Evolutionary conservation across 2,797 vertebrate species (phyloP).

Genomic region (Eleutherodactylus coqui): DNA sequence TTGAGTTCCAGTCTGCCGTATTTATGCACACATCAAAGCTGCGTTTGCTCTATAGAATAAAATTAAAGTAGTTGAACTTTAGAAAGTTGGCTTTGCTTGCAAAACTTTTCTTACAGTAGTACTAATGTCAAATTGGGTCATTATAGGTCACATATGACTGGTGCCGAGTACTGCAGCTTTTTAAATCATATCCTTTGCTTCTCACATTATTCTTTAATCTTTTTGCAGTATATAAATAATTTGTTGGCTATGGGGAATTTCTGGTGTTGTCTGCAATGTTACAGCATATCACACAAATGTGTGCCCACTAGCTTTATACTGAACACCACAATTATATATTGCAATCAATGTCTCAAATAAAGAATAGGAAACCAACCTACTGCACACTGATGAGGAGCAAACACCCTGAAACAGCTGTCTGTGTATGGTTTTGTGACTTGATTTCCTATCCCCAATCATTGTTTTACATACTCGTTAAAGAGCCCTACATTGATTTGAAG

Average conservation of each 20-base stretch:
- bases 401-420: no score
- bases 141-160: background rate
- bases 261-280: no score
- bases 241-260: background rate
- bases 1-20: background rate
- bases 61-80: background rate
- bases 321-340: no score
- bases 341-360: no score
- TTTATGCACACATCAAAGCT: background rate
- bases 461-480: no score
- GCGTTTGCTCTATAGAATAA: background rate
- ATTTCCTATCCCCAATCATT: no score
- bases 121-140: background rate
- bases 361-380: no score
- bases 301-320: no score
- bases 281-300: no score
- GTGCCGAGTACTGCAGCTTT: background rate
- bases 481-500: no score
- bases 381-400: no score
- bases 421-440: no score
- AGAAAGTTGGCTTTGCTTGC: background rate
- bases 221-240: background rate
- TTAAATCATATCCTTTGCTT: background rate
- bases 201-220: background rate
- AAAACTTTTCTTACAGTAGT: background rate